Evolutionary conservation across 2,113 vertebrate species (phyloP), one percentile per base, ranked within the genome.

Genomic region (Seriola rivoliana): DNA sequence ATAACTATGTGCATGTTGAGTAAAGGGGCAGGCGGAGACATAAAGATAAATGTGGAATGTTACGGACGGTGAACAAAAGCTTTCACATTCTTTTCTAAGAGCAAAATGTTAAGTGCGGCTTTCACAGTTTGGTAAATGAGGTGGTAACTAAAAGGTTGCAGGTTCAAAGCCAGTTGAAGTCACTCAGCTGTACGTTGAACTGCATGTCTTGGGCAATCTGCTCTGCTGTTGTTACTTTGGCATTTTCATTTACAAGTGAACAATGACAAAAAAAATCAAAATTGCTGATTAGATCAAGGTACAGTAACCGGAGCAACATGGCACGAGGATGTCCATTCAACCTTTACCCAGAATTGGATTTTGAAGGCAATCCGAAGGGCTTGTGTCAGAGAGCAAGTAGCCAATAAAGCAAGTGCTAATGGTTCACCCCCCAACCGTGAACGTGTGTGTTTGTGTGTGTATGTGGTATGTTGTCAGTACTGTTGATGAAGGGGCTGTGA

Each of bases 361-460:
- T 70, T 80, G 25, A 84, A 79, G 60, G 36, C 69, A 72, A 57
- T 75, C 55, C 72, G 32, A 82, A 81, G 38, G 60, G 36, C 67
- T 75, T 59, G 40, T 82, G 73, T 88, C 78, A 85, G 52, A 82
- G 75, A 67, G 68, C 46, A 83, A 71, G 80, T 68, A 69, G 58
- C 88, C 79, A 75, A 69, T 84, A 80, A 82, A 84, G 71, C 60
- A 83, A 78, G 70, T 32, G 74, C 55, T 84, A 76, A 89, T 69
- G 78, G 58, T 55, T 66, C 38, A 67, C 60, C 75, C 60, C 46
- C 64, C 42, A 65, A 38, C 68, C 12, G 72, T 57, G 80, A 72
- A 52, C 68, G 68, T 88, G 75, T 19, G 25, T 50, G 23, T 68
- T 6, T 85, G 64, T 60, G 71, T 67, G 73, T 60, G 52, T 48